Percentiles rank a stretch among this genome's conserved stretches.
phyloP scores from a whole-genome alignment of 2,888 invertebrate genomes.

The Carpatolechia fugitivella region DNA sequence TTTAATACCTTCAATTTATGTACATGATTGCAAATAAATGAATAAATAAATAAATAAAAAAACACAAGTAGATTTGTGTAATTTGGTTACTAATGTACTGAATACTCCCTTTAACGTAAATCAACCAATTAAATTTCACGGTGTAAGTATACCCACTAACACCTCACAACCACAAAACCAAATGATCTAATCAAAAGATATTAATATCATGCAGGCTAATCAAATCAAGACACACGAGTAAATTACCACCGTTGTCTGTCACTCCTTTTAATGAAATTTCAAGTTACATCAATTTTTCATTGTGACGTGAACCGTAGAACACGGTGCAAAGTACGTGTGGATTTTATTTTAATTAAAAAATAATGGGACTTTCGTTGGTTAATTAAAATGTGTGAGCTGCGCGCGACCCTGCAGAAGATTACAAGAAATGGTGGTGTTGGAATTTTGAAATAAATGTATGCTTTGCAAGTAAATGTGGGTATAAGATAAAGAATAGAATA shows the following conservation, averaged over 20 bases:
- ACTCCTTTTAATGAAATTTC: not conserved
- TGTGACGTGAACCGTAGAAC: not conserved
- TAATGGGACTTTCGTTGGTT: constrained; percentile 29
- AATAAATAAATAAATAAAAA: too few relatives aligned
- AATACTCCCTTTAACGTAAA: too few relatives aligned
- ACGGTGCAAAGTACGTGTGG: constrained; percentile 16
- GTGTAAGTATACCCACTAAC: too few relatives aligned
- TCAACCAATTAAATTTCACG: too few relatives aligned
- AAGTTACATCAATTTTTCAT: constrained; percentile 5
- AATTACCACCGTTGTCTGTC: constrained; percentile 13
- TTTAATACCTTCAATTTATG: too few relatives aligned
- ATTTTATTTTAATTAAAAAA: constrained; percentile 41
- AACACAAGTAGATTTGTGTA: too few relatives aligned
- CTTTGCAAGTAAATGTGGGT: not conserved
- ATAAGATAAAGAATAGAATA: not conserved
- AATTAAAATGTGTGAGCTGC: constrained; percentile 24
- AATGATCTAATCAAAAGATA: too few relatives aligned
- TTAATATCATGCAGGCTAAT: too few relatives aligned
- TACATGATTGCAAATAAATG: too few relatives aligned
- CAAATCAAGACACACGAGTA: not conserved
- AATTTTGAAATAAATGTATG: constrained; percentile 8
- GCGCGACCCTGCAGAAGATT: not conserved
- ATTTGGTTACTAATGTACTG: too few relatives aligned
- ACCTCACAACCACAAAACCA: too few relatives aligned
- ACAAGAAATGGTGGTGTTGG: constrained; percentile 19